Evolutionary conservation across 1,140 invertebrate genomes (phyloP), one percentile per base, ranked within the genome.

Genomic region (Drosophila sturtevanti): DNA sequence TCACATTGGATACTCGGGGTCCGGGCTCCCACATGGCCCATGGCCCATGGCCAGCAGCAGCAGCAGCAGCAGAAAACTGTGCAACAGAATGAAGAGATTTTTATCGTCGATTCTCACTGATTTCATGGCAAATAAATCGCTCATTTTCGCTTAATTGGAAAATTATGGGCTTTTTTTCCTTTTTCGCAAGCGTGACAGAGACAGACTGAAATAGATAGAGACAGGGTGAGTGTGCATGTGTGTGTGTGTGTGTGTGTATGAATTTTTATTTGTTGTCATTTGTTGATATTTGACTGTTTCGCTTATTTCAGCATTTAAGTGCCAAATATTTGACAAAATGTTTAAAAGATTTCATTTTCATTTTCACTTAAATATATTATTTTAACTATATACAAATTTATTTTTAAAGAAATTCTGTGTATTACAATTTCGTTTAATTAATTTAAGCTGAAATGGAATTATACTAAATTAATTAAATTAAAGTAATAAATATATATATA

Each of bases 101-200:
- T 91, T 91, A 91, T 91, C 90, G 90, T 78, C 79, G 90, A 91
- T 91, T 91, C 90, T 91, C 90, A 91, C 90, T 91, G 90, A 91
- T 91, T 91, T 91, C 87, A 91, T 91, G 90, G 90, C 90, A 91
- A 91, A 91, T 91, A 91, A 91, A 91, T 91, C 90, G 90, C 90
- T 91, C 90, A 91, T 91, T 91, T 91, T 91, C 90, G 90, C 90
- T 91, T 91, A 91, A 91, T 91, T 91, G 90, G 90, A 91, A 91
- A 91, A 91, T 91, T 91, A 91, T 91, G 90, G 90, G 86, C 91
- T 85, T 91, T 82, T 84, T 44, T 34, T 14, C 22, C 37, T 38
- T 10, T 11, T 56, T 24, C 22, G 38, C 24, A 14, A 44, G 44
- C 14, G 44, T 31, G 21, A 14, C 4, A 5, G 48, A 44, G 51